Percentiles rank a stretch among this genome's conserved stretches.
These are phyloP conservation scores for Caenorhabditis plicata DNA, from an alignment of 2,888 invertebrate species.

Conservation along the genomic window DNA sequence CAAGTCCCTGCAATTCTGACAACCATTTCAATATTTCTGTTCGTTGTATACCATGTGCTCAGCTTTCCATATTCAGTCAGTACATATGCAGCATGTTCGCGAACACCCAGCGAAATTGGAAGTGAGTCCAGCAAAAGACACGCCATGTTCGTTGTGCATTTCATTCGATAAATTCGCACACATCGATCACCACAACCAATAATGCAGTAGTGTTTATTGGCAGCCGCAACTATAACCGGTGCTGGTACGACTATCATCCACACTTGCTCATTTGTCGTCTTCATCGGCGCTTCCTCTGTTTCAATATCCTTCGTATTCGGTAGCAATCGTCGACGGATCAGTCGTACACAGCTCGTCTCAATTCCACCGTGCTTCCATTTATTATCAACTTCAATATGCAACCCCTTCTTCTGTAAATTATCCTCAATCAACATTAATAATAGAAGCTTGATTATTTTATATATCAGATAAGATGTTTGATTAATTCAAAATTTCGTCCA, in stretches of 20 bases:
- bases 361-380: slow-evolving; percentile 32
- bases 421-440: no score
- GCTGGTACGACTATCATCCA: slow-evolving; percentile 31
- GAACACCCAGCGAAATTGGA: slow-evolving; percentile 33
- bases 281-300: slow-evolving; percentile 1
- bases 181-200: slow-evolving; percentile 41
- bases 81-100: slow-evolving; percentile 30
- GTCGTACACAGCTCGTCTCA: slow-evolving; percentile 19
- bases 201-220: slow-evolving; percentile 27
- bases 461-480: no score
- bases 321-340: no score
- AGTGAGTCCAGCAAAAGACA: slow-evolving; percentile 34
- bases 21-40: background rate
- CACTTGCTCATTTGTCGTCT: background rate
- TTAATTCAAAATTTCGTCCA: no score
- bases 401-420: slow-evolving; percentile 10
- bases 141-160: slow-evolving; percentile 14
- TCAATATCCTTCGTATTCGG: slow-evolving; percentile 5
- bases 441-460: background rate
- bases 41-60: slow-evolving; percentile 28
- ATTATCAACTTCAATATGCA: slow-evolving; percentile 32
- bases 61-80: slow-evolving; percentile 36
- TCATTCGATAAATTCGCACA: slow-evolving; percentile 25
- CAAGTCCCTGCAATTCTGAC: slow-evolving; percentile 13
- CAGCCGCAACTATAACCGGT: slow-evolving; percentile 27